Evolutionary conservation across 2,797 vertebrate genomes (phyloP), one percentile per base, ranked within the genome.

Genomic region (Scomberomorus guttatus): DNA sequence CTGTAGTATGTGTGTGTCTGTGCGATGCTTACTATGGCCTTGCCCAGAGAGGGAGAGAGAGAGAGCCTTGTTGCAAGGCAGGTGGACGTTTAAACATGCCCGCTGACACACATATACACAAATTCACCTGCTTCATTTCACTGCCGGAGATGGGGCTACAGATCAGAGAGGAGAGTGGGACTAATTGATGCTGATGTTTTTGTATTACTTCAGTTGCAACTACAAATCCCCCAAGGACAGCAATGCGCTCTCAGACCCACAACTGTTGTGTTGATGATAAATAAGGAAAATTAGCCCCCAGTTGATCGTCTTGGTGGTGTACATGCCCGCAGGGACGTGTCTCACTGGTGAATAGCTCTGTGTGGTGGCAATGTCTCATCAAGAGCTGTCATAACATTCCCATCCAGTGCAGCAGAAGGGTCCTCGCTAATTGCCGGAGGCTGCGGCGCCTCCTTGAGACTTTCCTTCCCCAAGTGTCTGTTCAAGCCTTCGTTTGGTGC

Each of bases 141-240:
- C 80, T 55, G 64, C 67, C 32, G 37, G 67, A 81, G 70, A 83
- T 18, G 55, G 78, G 58, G 60, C 72, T 57, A 6, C 81, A 78
- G 68, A 87, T 88, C 75, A 48, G 67, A 42, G 74, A 81, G 62
- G 52, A 72, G 64, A 65, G 58, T 7, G 4, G 66, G 65, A 25
- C 81, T 90, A 93, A 93, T 91, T 91, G 80, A 90, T 86, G 76
- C 64, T 76, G 85, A 85, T 85, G 80, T 84, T 82, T 88, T 72
- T 77, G 64, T 60, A 69, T 86, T 73, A 77, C 83, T 86, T 89
- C 75, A 81, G 50, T 70, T 79, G 70, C 42, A 75, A 69, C 61
- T 50, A 14, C 83, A 60, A 67, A 76, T 82, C 78, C 89, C 87
- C 73, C 2, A 57, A 86, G 82, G 80, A 77, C 5, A 52, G 57